Evolutionary conservation across 2,888 invertebrate genomes (phyloP).

Genomic region (Drosophila mayaguana): DNA sequence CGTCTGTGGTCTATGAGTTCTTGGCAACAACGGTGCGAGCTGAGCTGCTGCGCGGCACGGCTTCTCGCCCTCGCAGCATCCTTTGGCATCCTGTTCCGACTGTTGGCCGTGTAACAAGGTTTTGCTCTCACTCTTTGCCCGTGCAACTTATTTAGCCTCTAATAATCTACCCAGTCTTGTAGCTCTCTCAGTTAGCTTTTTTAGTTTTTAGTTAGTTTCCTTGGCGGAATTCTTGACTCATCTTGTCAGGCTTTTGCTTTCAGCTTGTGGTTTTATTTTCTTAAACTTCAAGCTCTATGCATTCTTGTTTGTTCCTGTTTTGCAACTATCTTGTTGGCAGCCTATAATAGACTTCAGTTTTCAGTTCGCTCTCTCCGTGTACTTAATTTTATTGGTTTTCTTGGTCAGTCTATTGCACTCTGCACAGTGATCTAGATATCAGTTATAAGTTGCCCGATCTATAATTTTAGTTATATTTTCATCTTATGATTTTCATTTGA

Average conservation of each 20-base stretch:
- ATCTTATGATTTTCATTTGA: constrained; percentile 6
- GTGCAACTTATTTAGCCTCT: constrained; percentile 14
- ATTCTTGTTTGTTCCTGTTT: neutral
- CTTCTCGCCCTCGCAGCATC: neutral
- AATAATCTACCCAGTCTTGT: constrained; percentile 4
- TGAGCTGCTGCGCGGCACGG: neutral
- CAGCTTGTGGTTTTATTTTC: neutral
- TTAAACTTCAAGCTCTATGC: neutral
- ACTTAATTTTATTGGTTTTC: neutral
- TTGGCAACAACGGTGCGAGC: neutral
- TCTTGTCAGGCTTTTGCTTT: neutral
- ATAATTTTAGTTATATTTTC: neutral
- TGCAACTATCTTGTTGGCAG: neutral
- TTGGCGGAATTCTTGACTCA: neutral
- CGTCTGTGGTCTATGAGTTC: neutral
- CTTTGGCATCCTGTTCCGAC: neutral
- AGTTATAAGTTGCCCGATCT: neutral
- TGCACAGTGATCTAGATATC: neutral
- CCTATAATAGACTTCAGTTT: neutral
- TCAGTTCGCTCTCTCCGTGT: neutral
- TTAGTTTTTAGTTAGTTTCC: neutral
- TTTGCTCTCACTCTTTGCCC: neutral
- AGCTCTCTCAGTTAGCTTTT: neutral
- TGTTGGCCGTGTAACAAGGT: neutral
- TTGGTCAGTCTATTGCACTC: neutral